Base-by-base conservation (phyloP, 2,888 invertebrate species). In the Eupsilia transversa region DNA sequence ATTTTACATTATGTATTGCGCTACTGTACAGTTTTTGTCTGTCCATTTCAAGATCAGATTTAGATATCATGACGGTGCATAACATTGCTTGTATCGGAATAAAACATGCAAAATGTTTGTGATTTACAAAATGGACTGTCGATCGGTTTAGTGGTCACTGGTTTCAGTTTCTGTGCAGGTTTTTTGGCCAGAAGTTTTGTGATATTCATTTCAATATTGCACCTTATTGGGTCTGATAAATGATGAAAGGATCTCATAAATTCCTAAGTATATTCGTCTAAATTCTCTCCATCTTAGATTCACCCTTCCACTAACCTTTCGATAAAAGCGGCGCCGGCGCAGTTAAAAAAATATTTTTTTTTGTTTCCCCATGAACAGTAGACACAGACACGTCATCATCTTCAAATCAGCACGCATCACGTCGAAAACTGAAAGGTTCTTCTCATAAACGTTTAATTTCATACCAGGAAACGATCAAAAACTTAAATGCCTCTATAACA, bases 21-120 rank as follows among this genome's bases (percentile, higher is more conserved):
- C 76, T 79, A 77, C 83, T 69, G 71, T 74, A n/a, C 43, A 63
- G 81, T 81, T 79, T 84, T 81, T 85, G 72, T 70, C 46, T 65
- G 59, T 71, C n/a, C 49, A 59, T 61, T 76, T 64, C 52, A 69
- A 79, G 74, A 77, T 73, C 72, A 38, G 67, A 85, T 76, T 82
- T 73, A 71, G 76, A 69, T 61, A 77, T 82, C 68, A 61, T 80
- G 66, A 65, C 61, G 57, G 49, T 65, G 68, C 72, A 76, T 76
- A 35, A 68, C 60, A 72, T 66, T 65, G 72, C 63, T 49, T 69
- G 14, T 72, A 65, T 49, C 76, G 57, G 43, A 71, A 52, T 68
- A 23, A 57, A 57, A 20, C 30, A 27, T 49, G 65, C 54, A 57
- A 72, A 65, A 72, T 66, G 33, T 59, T 73, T 43, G 10, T 23